Evolutionary conservation across 2,113 vertebrate species (phyloP).

Genomic region (Peromyscus maniculatus): DNA sequence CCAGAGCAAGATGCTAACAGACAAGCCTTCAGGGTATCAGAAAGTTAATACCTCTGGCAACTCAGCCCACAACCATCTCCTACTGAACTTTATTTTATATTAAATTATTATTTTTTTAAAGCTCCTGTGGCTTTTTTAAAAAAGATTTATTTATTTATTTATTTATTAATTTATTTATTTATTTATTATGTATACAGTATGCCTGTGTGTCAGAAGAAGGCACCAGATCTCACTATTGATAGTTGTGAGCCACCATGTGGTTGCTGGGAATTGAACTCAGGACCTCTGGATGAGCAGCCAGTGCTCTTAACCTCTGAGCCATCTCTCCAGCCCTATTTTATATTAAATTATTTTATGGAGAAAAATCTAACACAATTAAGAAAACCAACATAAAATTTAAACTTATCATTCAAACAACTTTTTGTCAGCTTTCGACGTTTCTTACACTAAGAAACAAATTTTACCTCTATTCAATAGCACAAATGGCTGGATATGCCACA

Average conservation of each 20-base stretch:
- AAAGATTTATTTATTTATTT: no score
- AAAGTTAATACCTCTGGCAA: neutral
- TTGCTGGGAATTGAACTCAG: no score
- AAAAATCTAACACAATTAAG: neutral
- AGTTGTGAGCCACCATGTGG: no score
- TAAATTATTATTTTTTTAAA: neutral
- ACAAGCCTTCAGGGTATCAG: neutral
- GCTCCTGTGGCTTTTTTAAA: no score
- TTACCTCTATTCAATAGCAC: neutral
- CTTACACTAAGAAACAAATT: constrained; percentile 49
- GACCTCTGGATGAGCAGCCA: no score
- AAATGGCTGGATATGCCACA: neutral
- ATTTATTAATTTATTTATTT: no score
- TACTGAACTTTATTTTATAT: neutral
- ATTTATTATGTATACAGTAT: no score
- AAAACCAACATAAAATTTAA: constrained; percentile 23
- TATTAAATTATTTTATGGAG: constrained; percentile 6
- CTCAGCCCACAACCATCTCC: neutral
- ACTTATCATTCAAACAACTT: neutral
- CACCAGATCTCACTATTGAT: no score
- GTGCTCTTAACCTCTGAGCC: no score
- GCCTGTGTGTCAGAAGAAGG: no score
- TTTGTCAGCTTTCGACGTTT: neutral
- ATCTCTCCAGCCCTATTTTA: neutral
- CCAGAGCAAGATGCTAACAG: neutral